Evolutionary conservation across 2,113 vertebrate species (phyloP), one percentile per base, ranked within the genome.

Genomic region (Noturus placidus): DNA sequence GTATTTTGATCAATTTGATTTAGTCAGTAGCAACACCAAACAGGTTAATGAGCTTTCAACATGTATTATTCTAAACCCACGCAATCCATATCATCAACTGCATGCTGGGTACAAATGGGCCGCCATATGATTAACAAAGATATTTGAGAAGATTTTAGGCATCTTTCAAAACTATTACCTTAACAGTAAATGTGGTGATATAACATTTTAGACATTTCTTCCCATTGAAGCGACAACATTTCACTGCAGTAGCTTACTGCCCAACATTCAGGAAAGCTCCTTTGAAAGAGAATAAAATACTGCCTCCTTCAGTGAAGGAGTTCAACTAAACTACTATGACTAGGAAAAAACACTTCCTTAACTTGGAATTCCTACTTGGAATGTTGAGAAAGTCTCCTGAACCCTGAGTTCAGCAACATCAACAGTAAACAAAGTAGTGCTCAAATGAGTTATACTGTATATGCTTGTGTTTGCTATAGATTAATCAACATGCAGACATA

Each of bases 11-110:
- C 15, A 42, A 82, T 63, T 17, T 13, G 8, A 83, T 84, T 30
- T 35, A 35, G n/a, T 57, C 17, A 86, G 15, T 22, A 67, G 30
- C 22, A 86, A 56, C 22, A 59, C 22, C 56, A 61, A 35, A 20
- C 79, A 82, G 33, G 56, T 82, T 82, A 74, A 85, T 38, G 2
- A 74, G 22, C 20, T 84, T 74, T 59, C 33, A 61, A 61, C 11
- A 54, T 50, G 22, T 54, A 33, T 72, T 56, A 54, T 86, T 46
- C 42, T 52, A 77, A 86, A 78, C 3, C 25, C 38, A 63, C n/a
- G n/a, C 15, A 63, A 76, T 74, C 38, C 56, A 42, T 42, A 42
- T 30, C 50, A 70, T 20, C n/a, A 13, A 54, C 27, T 84, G 42
- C 63, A 84, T 35, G 27, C 9, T 70, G n/a, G 61, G 27, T 70